Evolutionary conservation across 2,888 invertebrate genomes (phyloP), one percentile per base, ranked within the genome.

Genomic region (Eristalis arbustorum): DNA sequence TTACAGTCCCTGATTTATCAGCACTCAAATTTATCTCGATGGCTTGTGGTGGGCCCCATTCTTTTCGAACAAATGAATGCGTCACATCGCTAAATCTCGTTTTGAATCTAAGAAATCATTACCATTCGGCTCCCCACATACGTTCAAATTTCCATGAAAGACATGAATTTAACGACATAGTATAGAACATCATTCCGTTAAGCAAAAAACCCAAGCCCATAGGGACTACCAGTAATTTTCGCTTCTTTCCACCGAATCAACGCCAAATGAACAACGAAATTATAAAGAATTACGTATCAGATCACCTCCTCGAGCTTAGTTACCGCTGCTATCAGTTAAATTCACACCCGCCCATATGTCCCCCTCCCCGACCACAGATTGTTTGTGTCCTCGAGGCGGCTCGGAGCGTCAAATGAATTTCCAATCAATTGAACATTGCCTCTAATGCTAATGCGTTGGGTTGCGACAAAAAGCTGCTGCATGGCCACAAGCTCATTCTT

Each of bases 391-490:
- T 4, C 42, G 8, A 3, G 5, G 25, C 13, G 11, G 25, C 25
- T 18, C 23, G 3, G n/a, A 31, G 11, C 25, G 34, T 4, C 18
- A 57, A 40, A 61, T 31, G 61, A 25, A 25, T 61, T 69, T 69
- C 71, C 71, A 71, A 71, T 61, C 71, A 71, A 71, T 71, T 71
- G 40, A 71, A 28, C 71, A 61, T 40, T 25, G 37, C 3, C 71
- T 40, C 57, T 68, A 68, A 68, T 57, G 28, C 57, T 68, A 68
- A 68, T 57, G 28, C 49, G 67, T 49, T 2, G 25, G 2, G 25
- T 25, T 25, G n/a, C 37, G 22, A 57, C 57, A 5, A 23, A 69
- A 23, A 34, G 34, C 22, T 14, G 34, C 59, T 14, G 34, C 59
- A 59, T 31, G 61, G 61, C 37, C 61, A 61, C 59, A 61, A 37